Base-by-base conservation (phyloP, 2,797 vertebrate genomes). In the Vultur gryphus region DNA sequence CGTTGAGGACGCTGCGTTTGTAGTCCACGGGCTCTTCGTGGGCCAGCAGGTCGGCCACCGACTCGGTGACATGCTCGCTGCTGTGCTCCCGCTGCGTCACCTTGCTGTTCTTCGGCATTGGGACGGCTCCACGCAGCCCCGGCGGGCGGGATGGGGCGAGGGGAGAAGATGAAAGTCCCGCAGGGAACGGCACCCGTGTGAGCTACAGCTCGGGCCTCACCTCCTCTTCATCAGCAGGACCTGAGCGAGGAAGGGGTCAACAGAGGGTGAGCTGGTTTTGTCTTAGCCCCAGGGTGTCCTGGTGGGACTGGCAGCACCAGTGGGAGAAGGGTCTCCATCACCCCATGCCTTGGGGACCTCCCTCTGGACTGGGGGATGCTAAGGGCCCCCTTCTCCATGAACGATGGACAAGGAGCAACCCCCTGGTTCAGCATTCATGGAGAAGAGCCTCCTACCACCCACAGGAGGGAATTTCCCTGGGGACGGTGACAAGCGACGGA, bases 21-120 rank as follows among this genome's bases (percentile, higher is more conserved):
- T 99, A 99, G 98, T 99, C 99, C 98, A 99, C 98, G 3, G 99
- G 99, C 85, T 99, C 99, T 97, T 99, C 99, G 7, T 99, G 98
- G 90, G 99, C 99, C 98, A 99, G 98, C 94, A 99, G 98, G 97
- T 99, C 99, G 0, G 99, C 99, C 98, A 99, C 99, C 0, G 99
- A 99, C 98, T 99, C 99, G 0, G 99, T 99, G 98, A 99, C 99
- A 46, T 99, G 99, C 96, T 99, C 99, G n/a, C 98, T 99, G 98
- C 99, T 99, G 97, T 99, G 99, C 97, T 99, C 99, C 43, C 98
- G 97, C 98, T 99, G 99, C 20, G 99, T 99, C 97, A 99, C 99
- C 96, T 99, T 99, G 98, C 99, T 99, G 98, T 99, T 99, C 97
- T 99, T 99, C 79, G 99, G 99, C 99, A 99, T 99, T 31, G 41